Conservation (phyloP, 2,113 vertebrate species). For the Campylomormyrus tamandua region DNA sequence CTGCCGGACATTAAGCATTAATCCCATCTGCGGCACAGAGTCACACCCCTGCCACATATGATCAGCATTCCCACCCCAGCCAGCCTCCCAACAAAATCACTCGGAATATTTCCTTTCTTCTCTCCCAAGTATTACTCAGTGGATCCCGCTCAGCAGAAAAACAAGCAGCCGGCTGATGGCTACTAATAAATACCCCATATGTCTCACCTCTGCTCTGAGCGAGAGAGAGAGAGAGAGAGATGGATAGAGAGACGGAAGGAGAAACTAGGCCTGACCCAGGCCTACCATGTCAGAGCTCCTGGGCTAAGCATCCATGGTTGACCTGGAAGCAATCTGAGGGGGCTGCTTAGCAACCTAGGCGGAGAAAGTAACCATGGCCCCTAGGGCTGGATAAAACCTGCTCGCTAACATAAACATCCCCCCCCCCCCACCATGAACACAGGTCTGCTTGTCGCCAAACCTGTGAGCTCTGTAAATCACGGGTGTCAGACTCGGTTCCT, state of each 20-base stretch:
- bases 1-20: constrained; percentile 37
- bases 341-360: not conserved
- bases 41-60: not conserved
- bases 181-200: not conserved
- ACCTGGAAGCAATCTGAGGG: not conserved
- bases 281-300: not conserved
- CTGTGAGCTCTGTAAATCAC: not conserved
- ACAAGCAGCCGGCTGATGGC: not conserved
- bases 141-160: not conserved
- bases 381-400: not conserved
- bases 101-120: not conserved
- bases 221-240: not conserved
- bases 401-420: not conserved
- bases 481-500: not conserved
- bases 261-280: not conserved
- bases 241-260: not conserved
- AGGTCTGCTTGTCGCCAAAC: not conserved
- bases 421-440: not conserved
- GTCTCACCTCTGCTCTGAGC: not conserved
- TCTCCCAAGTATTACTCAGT: not conserved
- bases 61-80: not conserved
- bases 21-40: constrained; percentile 27
- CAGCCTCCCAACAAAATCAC: not conserved
- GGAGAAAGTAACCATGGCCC: not conserved
- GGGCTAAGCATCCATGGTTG: not conserved